A percentile compares a stretch with the other conserved stretches of the same genome.
Conservation (phyloP, 2,888 invertebrate genomes). For the Caenorhabditis doughertyi region DNA sequence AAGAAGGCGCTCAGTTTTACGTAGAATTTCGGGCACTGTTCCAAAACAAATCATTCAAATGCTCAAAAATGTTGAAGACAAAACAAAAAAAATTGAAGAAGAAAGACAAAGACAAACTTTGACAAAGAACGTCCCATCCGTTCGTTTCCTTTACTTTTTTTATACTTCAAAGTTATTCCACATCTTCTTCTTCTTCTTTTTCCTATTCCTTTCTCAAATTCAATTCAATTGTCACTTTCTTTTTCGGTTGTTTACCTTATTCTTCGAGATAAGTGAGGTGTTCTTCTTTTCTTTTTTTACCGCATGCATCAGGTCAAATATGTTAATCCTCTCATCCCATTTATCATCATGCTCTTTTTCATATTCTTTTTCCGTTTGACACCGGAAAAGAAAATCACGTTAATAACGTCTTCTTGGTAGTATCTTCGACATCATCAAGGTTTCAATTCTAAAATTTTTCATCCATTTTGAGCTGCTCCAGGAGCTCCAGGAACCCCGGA, state of each 20-base stretch:
- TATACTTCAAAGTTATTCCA: conserved; percentile 18
- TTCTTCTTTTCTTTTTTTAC: conserved; percentile 16
- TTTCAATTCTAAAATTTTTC: conserved; percentile 23
- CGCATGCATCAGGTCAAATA: conserved; percentile 44
- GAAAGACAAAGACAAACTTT: background rate
- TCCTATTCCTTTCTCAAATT: conserved; percentile 29
- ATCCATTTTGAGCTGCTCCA: conserved; percentile 16
- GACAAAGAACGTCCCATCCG: conserved; percentile 2
- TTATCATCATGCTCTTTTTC: conserved; percentile 16
- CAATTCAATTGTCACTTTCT: conserved; percentile 21
- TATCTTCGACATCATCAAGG: conserved; percentile 11
- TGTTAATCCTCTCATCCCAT: conserved; percentile 32
- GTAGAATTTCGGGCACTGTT: too few relatives aligned
- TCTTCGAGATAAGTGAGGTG: conserved; percentile 9
- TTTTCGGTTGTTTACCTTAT: background rate
- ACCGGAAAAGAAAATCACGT: conserved; percentile 20
- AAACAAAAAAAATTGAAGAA: background rate
- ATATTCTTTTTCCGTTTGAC: conserved; percentile 20
- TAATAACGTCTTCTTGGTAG: background rate
- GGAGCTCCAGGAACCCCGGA: conserved; percentile 27
- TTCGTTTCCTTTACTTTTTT: conserved; percentile 14
- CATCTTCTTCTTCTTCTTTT: background rate
- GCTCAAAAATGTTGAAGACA: background rate
- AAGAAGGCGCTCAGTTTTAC: too few relatives aligned
- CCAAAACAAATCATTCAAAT: too few relatives aligned